These are phyloP conservation scores for Fulmarus glacialis DNA, from an alignment of 2,113 vertebrate species.

Conservation along the genomic window DNA sequence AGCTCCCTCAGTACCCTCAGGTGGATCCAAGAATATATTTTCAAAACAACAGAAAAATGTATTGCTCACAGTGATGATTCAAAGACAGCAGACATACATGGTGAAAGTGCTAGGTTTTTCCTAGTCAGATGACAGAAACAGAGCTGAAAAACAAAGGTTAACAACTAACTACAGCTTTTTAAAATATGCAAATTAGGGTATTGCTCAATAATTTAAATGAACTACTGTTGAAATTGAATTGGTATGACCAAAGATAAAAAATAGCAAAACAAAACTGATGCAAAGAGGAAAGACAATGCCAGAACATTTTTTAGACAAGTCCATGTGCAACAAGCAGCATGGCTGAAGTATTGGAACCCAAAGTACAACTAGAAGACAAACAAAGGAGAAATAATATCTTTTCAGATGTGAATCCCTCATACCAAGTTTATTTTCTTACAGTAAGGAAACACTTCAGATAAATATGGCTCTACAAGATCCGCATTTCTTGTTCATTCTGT, in stretches of 20 bases:
- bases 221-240: background rate
- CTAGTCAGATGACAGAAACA: background rate
- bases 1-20: too few species aligned
- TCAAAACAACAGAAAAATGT: background rate
- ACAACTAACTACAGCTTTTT: background rate
- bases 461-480: background rate
- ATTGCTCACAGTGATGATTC: background rate
- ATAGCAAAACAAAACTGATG: background rate
- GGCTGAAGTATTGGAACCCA: background rate
- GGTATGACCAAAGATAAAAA: background rate
- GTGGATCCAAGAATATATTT: too few species aligned
- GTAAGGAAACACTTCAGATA: slow-evolving; percentile 35
- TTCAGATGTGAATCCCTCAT: background rate
- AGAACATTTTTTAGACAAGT: background rate
- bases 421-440: slow-evolving; percentile 9
- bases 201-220: background rate
- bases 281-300: background rate
- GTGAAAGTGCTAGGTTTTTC: background rate
- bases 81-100: background rate
- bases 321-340: background rate
- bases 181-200: background rate
- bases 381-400: background rate
- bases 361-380: background rate
- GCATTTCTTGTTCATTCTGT: background rate
- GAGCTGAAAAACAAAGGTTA: background rate